These are phyloP conservation scores for Asobara japonica DNA, from an alignment of 1,140 invertebrate genomes.

Conservation along the genomic window DNA sequence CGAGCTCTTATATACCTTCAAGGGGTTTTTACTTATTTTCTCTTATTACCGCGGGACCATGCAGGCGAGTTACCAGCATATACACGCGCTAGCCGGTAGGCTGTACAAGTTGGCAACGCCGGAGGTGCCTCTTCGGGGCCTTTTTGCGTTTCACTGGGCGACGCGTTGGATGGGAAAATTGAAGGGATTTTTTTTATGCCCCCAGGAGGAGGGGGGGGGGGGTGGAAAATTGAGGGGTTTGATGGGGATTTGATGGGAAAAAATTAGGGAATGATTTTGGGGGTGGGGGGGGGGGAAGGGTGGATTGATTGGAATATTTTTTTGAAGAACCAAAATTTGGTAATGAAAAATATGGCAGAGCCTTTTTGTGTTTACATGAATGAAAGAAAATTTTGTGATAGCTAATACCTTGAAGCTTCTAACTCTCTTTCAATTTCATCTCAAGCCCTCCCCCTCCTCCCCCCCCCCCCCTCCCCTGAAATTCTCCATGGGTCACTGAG, in stretches of 20 bases:
- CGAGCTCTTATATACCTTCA: constrained; percentile 26
- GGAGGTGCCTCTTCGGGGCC: constrained; percentile 1
- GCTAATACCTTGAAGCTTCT: background rate
- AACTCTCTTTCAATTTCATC: background rate
- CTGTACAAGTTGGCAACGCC: constrained; percentile 30
- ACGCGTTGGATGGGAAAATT: background rate
- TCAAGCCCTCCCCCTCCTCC: background rate
- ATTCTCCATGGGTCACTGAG: constrained; percentile 28
- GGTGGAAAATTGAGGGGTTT: no score
- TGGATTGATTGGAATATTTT: no score
- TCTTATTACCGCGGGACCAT: constrained; percentile 31
- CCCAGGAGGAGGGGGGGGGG: background rate
- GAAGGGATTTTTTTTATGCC: background rate
- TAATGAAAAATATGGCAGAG: no score
- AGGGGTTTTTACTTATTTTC: constrained; percentile 31
- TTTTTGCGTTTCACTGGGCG: background rate
- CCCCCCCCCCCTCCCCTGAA: background rate
- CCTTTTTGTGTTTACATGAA: background rate
- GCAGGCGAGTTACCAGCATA: constrained; percentile 23
- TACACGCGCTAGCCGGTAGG: constrained; percentile 19
- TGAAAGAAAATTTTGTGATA: background rate
- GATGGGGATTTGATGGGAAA: no score
- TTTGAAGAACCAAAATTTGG: no score
- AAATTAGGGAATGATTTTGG: no score
- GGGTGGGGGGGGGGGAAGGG: no score